Base-by-base conservation (phyloP, 2,113 vertebrate genomes). In the Todiramphus saurophagus region DNA sequence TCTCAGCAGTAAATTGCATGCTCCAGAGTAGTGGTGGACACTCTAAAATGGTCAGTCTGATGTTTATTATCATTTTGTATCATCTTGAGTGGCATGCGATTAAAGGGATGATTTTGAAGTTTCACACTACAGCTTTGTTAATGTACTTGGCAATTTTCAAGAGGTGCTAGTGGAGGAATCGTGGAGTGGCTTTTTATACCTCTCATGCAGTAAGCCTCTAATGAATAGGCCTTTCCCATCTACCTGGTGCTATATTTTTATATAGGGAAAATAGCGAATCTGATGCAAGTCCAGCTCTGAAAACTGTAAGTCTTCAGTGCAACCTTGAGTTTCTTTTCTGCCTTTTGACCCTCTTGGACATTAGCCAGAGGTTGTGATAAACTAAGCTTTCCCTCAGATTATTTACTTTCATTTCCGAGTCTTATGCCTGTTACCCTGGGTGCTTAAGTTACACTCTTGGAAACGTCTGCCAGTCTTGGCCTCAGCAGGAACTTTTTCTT, bases 91-190 rank as follows among this genome's bases (percentile, higher is more conserved):
- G 53, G 77, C 31, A 13, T 79, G 81, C 91, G 93, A 93, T 96
- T 95, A 93, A 96, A 93, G 78, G 70, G 70, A 89, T 73, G 81
- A 83, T 77, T 85, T 37, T 94, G 39, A 87, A 79, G 83, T 76
- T 83, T 91, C 74, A 23, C 44, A 13, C 62, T 79, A 70, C 3
- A 7, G 66, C 69, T 93, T 83, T 96, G 81, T 87, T 91, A 89
- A 87, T 82, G 84, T 48, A 91, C 87, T 95, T 91, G 62, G 48
- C 33, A 25, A 21, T 85, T 96, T 93, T 82, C 77, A 89, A 94
- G 96, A 79, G 89, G 70, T 43, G 3, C 69, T 60, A 66, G 51
- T 30, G 53, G 53, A 60, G 74, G 69, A 87, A 58, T 53, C 3
- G 0, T 79, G 62, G 77, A 89, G 89, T 68, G 58, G 44, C 27